phyloP scores from a whole-genome alignment of 2,113 vertebrate species.

The Kryptolebias marmoratus region DNA sequence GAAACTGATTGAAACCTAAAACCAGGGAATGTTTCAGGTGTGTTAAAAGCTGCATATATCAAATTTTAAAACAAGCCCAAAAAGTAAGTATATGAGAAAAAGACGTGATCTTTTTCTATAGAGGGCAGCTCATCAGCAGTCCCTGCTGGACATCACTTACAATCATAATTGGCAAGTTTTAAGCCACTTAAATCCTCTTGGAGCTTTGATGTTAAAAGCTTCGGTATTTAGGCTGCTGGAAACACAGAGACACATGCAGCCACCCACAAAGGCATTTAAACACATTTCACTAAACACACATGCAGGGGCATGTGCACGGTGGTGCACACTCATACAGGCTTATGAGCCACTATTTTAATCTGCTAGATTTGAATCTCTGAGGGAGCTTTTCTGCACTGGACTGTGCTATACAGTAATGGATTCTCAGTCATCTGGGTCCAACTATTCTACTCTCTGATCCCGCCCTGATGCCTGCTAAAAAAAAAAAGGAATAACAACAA shows the following conservation, averaged over 20 bases:
- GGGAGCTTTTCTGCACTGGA: constrained; percentile 58
- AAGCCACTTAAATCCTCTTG: constrained; percentile 54
- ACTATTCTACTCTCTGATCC: constrained; percentile 60
- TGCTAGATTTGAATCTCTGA: constrained; percentile 60
- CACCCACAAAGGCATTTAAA: constrained; percentile 52
- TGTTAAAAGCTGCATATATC: constrained; percentile 5
- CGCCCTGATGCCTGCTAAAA: constrained; percentile 53
- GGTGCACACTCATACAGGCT: constrained; percentile 24
- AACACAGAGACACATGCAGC: constrained; percentile 37
- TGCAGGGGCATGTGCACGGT: constrained; percentile 5
- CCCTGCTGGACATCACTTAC: constrained; percentile 65
- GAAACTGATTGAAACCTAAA: constrained; percentile 5
- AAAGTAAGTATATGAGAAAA: constrained; percentile 1
- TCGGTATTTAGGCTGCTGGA: constrained; percentile 49
- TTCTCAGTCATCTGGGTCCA: constrained; percentile 59
- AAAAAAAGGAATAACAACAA: constrained; percentile 55
- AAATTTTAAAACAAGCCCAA: constrained; percentile 7
- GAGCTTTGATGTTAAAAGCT: constrained; percentile 66
- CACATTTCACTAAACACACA: constrained; percentile 28
- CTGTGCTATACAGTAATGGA: constrained; percentile 57
- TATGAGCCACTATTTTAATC: constrained; percentile 62
- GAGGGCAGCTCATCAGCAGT: constrained; percentile 44
- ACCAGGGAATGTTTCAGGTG: not conserved
- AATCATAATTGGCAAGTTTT: constrained; percentile 57
- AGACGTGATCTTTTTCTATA: constrained; percentile 5